Conservation (phyloP, 2,797 vertebrate species). For the Limosa lapponica region DNA sequence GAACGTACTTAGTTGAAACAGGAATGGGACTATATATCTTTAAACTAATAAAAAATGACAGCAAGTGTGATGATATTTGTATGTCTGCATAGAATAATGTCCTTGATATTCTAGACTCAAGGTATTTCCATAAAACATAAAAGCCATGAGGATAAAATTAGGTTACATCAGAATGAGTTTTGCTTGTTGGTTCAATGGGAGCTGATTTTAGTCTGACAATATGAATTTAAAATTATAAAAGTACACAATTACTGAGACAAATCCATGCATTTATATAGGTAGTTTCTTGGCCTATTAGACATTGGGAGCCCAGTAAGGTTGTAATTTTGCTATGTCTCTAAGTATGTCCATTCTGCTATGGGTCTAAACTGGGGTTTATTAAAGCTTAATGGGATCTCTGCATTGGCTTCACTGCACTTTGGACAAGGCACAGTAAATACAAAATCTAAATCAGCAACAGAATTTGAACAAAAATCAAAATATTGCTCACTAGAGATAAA, state of each 20-base stretch:
- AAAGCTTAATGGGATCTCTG: neutral
- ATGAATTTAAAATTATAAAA: neutral
- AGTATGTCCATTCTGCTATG: neutral
- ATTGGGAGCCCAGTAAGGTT: neutral
- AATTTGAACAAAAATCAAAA: neutral
- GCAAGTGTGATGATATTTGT: conserved; percentile 12
- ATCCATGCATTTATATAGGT: neutral
- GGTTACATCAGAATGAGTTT: neutral
- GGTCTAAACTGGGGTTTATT: neutral
- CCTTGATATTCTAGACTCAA: neutral
- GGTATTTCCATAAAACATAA: conserved; percentile 6
- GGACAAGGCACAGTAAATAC: neutral
- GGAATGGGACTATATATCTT: neutral
- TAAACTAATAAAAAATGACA: conserved; percentile 10
- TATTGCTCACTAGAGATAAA: neutral
- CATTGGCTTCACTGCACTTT: neutral
- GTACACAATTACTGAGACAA: neutral
- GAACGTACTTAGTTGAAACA: neutral
- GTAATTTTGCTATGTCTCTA: neutral
- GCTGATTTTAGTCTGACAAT: neutral
- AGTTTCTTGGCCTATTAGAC: neutral
- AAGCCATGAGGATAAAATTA: neutral
- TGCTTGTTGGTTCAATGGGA: neutral
- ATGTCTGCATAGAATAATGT: neutral
- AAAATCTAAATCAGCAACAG: neutral